Base-by-base conservation (phyloP, 2,113 vertebrate genomes). In the Sus scrofa region DNA sequence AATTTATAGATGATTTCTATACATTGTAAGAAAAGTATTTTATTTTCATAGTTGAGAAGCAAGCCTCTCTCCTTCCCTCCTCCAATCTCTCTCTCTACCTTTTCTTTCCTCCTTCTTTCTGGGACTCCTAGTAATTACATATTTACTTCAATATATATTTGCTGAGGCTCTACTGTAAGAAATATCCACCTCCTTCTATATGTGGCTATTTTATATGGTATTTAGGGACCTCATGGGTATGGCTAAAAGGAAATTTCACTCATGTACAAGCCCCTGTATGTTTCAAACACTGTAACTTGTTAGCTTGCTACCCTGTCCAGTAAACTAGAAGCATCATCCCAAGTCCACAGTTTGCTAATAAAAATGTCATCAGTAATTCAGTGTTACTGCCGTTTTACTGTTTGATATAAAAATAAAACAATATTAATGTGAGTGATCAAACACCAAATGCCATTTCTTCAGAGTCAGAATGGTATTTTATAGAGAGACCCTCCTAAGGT, bases 331-430 rank as follows among this genome's bases (percentile, higher is more conserved):
- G 12, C 44, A 96, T 87, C 89, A 86, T 77, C 85, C 91, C 62
- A 78, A 71, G 65, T 74, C 54, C 81, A 87, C 50, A 54, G 70
- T 93, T 95, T 95, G 82, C 86, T 87, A 95, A 89, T 98, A 98
- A 98, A 98, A 93, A 91, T 97, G 96, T 93, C 97, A 94, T 85
- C 44, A 15, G 83, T 97, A 97, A 96, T 88, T 98, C 95, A 96
- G 16, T 60, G 75, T 95, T 96, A 97, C 83, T 91, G 95, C 94
- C 50, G 32, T 91, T 98, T 98, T 98, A 97, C 32, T 93, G 93
- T 93, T 95, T 94, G 86, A 83, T 87, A 96, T 97, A 97, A 98
- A 98, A 97, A 97, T 97, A 97, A 97, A 96, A 97, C 97, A 97
- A 97, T 97, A 97, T 97, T 97, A 97, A 97, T 97, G 96, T 44